Evolutionary conservation across 2,888 invertebrate species (phyloP), one percentile per base, ranked within the genome.

Genomic region (Spodoptera picta): DNA sequence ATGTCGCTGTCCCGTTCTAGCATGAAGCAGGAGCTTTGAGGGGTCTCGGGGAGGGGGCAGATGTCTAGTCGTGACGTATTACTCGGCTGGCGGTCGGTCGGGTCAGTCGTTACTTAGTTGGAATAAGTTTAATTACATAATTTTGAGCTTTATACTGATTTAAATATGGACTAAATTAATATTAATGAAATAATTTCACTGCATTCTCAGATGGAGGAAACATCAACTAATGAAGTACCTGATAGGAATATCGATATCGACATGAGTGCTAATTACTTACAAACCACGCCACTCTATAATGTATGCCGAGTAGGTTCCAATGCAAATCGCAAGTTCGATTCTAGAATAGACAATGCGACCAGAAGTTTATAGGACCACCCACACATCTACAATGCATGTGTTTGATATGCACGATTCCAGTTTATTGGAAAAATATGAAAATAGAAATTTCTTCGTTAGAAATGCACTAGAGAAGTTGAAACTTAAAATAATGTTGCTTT

Each of bases 11-110:
- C 92, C 84, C 90, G 68, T 86, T 92, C 87, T 89, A 83, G 84
- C 90, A 83, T 84, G 86, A 87, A 91, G 89, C 91, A 86, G 87
- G 89, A 87, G 90, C 86, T 84, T 83, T 82, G 83, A 83, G 83
- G 89, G 87, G 88, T 82, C 82, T 80, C 71, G 83, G 89, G 88
- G 89, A 87, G 85, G 90, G 93, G 90, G 91, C 88, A 89, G 86
- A 91, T 94, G 94, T 94, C 94, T 92, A 91, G 90, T 90, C 88
- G 93, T 94, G 94, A 94, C 93, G 94, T 94, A 94, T 94, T 94
- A 93, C 92, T 89, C 83, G 84, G 83, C 86, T 87, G 87, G 89
- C 90, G 87, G 87, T 92, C 90, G 91, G 86, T 89, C 86, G 90
- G 91, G 89, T 87, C 92, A 87, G 88, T 88, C 85, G 86, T 76